Conservation (phyloP, 2,113 vertebrate species). For the Jaculus jaculus region DNA sequence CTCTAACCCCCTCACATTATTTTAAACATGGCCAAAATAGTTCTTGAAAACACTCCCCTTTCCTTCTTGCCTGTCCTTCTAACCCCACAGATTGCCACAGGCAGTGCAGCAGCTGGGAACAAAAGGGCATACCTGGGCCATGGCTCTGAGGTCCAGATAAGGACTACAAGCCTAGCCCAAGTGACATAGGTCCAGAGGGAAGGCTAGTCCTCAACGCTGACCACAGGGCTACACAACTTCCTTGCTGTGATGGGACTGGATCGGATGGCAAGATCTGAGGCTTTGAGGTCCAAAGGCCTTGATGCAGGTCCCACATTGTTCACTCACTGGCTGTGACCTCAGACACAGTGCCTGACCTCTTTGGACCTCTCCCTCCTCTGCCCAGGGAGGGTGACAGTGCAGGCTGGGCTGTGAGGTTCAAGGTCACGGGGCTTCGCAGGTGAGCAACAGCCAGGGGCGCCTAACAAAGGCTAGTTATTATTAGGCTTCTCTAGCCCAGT, state of each 20-base stretch:
- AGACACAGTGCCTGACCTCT: background rate
- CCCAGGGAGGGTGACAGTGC: background rate
- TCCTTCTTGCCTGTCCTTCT: background rate
- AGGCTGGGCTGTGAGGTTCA: background rate
- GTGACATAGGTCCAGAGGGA: background rate
- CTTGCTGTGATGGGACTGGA: background rate
- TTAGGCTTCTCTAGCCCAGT: background rate
- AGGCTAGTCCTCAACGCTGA: fast-evolving
- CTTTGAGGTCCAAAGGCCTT: background rate
- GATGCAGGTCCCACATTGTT: background rate
- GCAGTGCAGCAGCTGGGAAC: background rate
- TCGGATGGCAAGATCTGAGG: background rate
- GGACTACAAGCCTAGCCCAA: background rate
- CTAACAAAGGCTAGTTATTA: background rate
- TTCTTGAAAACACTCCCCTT: background rate
- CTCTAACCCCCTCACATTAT: background rate
- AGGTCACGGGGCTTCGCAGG: background rate
- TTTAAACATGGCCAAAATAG: background rate
- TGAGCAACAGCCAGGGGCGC: background rate
- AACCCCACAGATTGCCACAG: background rate
- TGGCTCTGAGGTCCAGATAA: background rate
- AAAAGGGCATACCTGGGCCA: background rate
- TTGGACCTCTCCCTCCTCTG: background rate
- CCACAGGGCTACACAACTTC: fast-evolving
- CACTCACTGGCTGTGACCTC: background rate